Base-by-base conservation (phyloP, 2,797 vertebrate genomes). In the Acestrorhynchus altus region DNA sequence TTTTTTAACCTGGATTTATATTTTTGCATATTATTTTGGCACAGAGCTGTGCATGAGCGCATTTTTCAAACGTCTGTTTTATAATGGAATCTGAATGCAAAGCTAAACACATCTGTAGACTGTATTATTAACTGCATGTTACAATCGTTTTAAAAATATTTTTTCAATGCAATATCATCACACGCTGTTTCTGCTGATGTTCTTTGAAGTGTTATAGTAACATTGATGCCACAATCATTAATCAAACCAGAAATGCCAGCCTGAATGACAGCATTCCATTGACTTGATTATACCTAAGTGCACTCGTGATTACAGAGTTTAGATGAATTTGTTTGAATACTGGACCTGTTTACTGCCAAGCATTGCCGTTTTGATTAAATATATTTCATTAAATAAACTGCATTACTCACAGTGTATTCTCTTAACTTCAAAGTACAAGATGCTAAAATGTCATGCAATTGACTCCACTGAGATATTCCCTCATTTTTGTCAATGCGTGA, bases 231-330 rank as follows among this genome's bases (percentile, higher is more conserved):
- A 4, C 24, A 70, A 66, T 66, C 69, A 73, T 81, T 75, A 46
- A 76, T 78, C 67, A 81, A 76, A 72, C 54, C 57, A 73, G 57
- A 22, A 49, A 60, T 54, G 22, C 46, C 49, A 40, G 15, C 31
- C 20, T 47, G 70, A 83, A 64, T 40, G 68, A 78, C 64, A 39
- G n/a, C 8, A 66, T 74, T 78, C 57, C 51, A 57, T 35, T 59
- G 4, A 51, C 7, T 72, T 74, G 67, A 81, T 70, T 70, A 49
- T 49, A 60, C 24, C 39, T 66, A 51, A 31, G 46, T 31, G 31
- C 35, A 64, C 24, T 42, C 51, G 39, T 61, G 59, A 82, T 80
- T 80, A 49, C 51, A 74, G 11, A 42, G 49, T 4, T 63, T 52
- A 20, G 16, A 67, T 39, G 52, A 61, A 61, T n/a, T 28, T 47